These are phyloP conservation scores for Vesta saturnalis DNA, from an alignment of 2,888 invertebrate genomes.

Conservation along the genomic window DNA sequence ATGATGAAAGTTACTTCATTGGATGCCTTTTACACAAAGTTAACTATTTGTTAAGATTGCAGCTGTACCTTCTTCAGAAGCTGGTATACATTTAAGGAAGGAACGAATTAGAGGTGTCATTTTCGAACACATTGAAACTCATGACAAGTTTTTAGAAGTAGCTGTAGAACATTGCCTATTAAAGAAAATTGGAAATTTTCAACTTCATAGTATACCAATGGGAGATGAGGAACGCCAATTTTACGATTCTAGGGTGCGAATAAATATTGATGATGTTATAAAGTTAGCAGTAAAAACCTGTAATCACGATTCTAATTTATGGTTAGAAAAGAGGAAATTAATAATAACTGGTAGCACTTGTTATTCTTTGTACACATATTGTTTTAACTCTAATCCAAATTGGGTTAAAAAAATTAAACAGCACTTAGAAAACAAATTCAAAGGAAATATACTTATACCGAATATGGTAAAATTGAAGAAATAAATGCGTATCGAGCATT, in stretches of 20 bases:
- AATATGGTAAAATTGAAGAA: too few relatives aligned
- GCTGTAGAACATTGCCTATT: not conserved
- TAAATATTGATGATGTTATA: not conserved
- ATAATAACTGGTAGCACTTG: slow-evolving; percentile 1
- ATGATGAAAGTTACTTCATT: too few relatives aligned
- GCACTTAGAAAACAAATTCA: too few relatives aligned
- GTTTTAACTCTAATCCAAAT: not conserved
- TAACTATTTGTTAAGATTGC: not conserved
- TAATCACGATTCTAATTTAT: not conserved
- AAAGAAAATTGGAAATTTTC: not conserved
- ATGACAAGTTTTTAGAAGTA: not conserved
- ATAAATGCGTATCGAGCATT: not conserved
- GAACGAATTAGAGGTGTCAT: not conserved
- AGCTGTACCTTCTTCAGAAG: not conserved
- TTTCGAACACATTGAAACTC: not conserved
- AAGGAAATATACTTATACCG: too few relatives aligned
- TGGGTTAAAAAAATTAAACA: slow-evolving; percentile 3
- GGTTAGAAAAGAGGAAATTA: not conserved
- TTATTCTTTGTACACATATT: not conserved
- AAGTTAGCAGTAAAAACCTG: not conserved
- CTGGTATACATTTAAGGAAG: slow-evolving; percentile 1
- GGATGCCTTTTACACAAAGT: not conserved
- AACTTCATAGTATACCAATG: not conserved
- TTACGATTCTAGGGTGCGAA: not conserved
- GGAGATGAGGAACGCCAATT: not conserved